phyloP scores from a whole-genome alignment of 2,888 invertebrate genomes.

The Noctua comes region DNA sequence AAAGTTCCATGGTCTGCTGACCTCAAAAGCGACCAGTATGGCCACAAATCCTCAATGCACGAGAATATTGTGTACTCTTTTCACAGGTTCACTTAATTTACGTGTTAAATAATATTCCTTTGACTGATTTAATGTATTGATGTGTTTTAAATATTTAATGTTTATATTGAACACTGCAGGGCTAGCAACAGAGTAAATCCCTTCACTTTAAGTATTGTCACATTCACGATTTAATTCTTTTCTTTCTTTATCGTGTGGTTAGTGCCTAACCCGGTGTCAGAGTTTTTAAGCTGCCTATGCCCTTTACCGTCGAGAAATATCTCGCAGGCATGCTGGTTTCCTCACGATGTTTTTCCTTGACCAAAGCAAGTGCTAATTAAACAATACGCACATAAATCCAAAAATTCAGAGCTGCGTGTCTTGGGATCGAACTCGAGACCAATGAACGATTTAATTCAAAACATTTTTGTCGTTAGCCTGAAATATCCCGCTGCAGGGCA shows the following conservation, averaged over 20 bases:
- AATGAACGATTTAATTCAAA: background rate
- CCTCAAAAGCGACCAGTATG: background rate
- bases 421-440: no score
- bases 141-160: background rate
- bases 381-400: no score
- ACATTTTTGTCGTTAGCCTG: background rate
- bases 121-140: background rate
- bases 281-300: no score
- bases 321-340: no score
- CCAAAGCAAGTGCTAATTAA: no score
- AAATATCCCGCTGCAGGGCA: background rate
- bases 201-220: background rate
- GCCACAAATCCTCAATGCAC: background rate
- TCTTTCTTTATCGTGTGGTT: no score
- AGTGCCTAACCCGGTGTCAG: no score
- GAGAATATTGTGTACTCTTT: no score
- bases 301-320: no score
- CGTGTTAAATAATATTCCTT: background rate
- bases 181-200: background rate
- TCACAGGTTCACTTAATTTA: background rate
- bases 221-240: background rate
- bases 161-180: background rate
- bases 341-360: no score
- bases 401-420: no score
- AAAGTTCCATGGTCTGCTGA: conserved; percentile 1